A percentile compares a stretch with the other conserved stretches of the same genome.
These are phyloP conservation scores for Pluvianellus socialis DNA, from an alignment of 2,113 vertebrate genomes.

Conservation along the genomic window DNA sequence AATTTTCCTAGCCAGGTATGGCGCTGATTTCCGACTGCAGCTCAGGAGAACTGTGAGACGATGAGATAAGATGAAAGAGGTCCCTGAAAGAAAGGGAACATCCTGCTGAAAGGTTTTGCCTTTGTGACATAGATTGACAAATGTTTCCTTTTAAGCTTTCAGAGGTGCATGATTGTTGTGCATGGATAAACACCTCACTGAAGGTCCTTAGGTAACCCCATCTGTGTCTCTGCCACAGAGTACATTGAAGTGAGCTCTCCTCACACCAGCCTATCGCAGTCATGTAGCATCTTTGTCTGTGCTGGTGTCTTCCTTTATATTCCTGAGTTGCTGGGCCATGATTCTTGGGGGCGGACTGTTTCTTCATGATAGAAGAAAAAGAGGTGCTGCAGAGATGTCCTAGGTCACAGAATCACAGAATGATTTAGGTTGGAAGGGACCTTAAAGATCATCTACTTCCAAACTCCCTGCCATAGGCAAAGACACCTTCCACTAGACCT, in stretches of 20 bases:
- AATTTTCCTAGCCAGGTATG: not conserved
- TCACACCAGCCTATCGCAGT: not conserved
- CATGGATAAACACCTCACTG: not conserved
- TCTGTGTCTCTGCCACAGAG: not conserved
- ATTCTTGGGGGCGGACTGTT: not conserved
- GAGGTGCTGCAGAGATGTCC: not conserved
- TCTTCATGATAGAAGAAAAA: not conserved
- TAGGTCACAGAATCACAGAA: too few relatives aligned
- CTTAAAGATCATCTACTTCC: too few relatives aligned
- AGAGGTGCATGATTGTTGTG: not conserved
- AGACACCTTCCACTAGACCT: too few relatives aligned
- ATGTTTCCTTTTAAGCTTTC: not conserved
- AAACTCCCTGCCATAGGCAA: too few relatives aligned
- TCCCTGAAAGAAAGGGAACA: not conserved
- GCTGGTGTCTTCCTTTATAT: not conserved
- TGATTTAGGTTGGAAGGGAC: too few relatives aligned
- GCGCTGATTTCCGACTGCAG: not conserved
- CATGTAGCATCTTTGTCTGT: not conserved
- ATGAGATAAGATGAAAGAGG: not conserved
- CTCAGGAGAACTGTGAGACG: not conserved
- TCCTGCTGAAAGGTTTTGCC: not conserved
- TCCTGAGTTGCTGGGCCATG: not conserved
- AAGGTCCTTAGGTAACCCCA: not conserved
- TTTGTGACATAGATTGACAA: not conserved
- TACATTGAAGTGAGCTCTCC: not conserved